Conservation (phyloP, 2,888 invertebrate genomes). For the Pollenia labialis region DNA sequence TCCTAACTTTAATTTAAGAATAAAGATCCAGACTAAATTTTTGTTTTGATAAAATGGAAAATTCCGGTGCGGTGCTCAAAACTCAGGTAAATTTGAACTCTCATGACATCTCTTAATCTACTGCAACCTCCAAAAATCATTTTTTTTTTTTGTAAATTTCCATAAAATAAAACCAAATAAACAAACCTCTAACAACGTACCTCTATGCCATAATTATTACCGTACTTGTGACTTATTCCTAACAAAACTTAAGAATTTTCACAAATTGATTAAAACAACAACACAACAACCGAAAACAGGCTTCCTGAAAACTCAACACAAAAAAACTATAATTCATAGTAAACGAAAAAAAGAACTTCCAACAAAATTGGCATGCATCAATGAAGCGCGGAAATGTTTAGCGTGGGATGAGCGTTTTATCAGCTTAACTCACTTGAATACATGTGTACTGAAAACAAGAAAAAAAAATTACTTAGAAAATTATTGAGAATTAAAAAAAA, state of each 20-base stretch:
- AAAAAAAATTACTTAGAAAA: slow-evolving; percentile 43
- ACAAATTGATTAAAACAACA: not conserved
- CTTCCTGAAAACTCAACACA: slow-evolving; percentile 5
- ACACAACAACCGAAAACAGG: not conserved
- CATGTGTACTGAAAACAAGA: not conserved
- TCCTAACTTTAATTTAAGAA: too few relatives aligned
- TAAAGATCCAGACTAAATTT: too few relatives aligned
- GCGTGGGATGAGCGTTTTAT: slow-evolving; percentile 57
- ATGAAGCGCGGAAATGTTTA: slow-evolving; percentile 65
- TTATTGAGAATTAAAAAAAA: not conserved
- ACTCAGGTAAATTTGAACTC: too few relatives aligned
- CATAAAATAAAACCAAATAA: too few relatives aligned
- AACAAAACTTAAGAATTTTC: not conserved
- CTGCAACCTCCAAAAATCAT: too few relatives aligned
- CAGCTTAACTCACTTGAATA: slow-evolving; percentile 44
- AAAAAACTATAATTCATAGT: slow-evolving; percentile 6
- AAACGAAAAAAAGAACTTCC: slow-evolving; percentile 18
- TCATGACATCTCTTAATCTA: too few relatives aligned
- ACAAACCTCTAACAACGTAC: too few relatives aligned
- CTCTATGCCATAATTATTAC: too few relatives aligned
- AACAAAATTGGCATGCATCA: slow-evolving; percentile 64
- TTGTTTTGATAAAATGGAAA: too few relatives aligned
- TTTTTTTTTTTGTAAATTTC: too few relatives aligned
- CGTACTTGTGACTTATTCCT: too few relatives aligned
- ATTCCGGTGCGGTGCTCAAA: too few relatives aligned